Conservation (phyloP, 2,113 vertebrate genomes). For the Arvicanthis niloticus region DNA sequence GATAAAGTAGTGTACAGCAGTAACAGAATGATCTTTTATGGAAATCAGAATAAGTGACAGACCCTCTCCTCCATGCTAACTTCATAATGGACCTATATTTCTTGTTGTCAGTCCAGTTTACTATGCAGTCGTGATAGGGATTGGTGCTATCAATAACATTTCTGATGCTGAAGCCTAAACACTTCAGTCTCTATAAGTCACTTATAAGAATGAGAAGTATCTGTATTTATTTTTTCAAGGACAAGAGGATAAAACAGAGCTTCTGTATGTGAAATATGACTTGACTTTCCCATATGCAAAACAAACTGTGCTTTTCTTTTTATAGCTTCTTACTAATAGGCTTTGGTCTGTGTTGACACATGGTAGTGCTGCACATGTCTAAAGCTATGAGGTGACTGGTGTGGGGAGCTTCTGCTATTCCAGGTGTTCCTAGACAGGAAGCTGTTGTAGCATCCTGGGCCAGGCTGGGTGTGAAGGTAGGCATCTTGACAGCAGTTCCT, state of each 20-base stretch:
- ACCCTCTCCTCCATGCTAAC: not conserved
- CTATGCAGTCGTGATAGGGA: not conserved
- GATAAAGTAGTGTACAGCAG: not conserved
- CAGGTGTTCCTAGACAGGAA: not conserved
- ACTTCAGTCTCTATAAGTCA: not conserved
- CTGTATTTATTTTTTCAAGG: constrained; percentile 30
- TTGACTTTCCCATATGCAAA: constrained; percentile 24
- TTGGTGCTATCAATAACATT: constrained; percentile 2
- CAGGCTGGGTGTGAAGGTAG: not conserved
- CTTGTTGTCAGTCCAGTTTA: not conserved
- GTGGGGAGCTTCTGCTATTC: not conserved
- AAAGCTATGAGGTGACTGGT: not conserved
- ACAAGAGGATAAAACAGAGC: not conserved
- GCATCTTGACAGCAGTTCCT: not conserved
- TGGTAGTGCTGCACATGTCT: not conserved
- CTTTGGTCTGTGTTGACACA: not conserved
- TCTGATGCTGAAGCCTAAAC: constrained; percentile 12
- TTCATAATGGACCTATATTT: not conserved
- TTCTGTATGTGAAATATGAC: not conserved
- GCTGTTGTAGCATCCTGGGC: not conserved
- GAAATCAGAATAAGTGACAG: constrained; percentile 40
- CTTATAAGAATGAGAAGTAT: constrained; percentile 7
- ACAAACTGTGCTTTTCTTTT: not conserved
- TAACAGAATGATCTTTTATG: not conserved
- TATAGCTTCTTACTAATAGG: not conserved